Base-by-base conservation (phyloP, 2,888 invertebrate genomes). In the Acrobasis repandana region DNA sequence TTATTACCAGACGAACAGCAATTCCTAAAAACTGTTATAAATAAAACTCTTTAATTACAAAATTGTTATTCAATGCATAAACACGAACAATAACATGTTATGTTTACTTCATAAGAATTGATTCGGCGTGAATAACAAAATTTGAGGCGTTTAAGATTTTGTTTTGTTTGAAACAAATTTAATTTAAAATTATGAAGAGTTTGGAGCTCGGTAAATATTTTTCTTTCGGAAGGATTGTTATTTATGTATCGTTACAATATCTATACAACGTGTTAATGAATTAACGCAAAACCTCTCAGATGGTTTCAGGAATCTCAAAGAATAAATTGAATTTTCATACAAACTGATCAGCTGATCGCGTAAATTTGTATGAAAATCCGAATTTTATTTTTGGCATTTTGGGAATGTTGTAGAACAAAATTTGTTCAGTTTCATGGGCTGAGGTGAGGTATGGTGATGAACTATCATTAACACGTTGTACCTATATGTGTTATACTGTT, bases 41-140 rank as follows among this genome's bases (percentile, higher is more conserved):
- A 8, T 10, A 38, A 56, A 56, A 46, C 5, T 38, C 10, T n/a
- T 43, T 56, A 46, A 56, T 56, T 46, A 48, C 47, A 47, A 16
- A 9, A 48, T 57, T 57, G 28, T 33, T 48, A 57, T 57, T 57
- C 57, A 47, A 48, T 16, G 43, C 50, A 43, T 46, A 46, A 28
- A 50, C 50, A n/a, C 2, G 33, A 38, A 62, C 38, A 52, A 59
- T 56, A 50, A 63, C 56, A 58, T 18, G 28, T 58, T 50, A 50
- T 52, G 57, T 63, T 61, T 60, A 43, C 43, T 43, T 52, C 63
- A 61, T 59, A 61, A 61, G 61, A 57, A 57, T 47, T 15, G 33
- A 57, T 47, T 4, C 11, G 33, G 10, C 9, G 9, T 47, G 56
- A 57, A 57, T 57, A 33, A 47, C 33, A 47, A 57, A 20, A 43